phyloP scores from a whole-genome alignment of 1,140 invertebrate species.

The Probaryconus sp. region DNA sequence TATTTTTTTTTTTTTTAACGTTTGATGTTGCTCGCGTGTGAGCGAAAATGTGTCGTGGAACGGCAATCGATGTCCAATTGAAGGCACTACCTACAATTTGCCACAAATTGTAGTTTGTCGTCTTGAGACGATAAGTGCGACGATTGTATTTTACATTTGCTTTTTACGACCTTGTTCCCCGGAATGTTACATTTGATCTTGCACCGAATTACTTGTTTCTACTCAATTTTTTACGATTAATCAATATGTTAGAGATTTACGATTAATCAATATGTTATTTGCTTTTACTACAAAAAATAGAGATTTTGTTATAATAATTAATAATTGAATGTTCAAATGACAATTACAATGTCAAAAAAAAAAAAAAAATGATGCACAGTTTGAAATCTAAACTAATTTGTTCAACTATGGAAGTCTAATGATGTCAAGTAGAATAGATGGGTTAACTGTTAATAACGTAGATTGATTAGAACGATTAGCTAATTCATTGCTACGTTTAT shows the following conservation, averaged over 20 bases:
- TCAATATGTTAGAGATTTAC: slow-evolving; percentile 4
- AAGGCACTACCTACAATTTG: slow-evolving; percentile 14
- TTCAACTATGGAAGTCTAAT: slow-evolving; percentile 6
- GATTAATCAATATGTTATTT: slow-evolving; percentile 4
- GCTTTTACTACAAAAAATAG: no score
- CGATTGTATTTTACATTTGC: slow-evolving; percentile 20
- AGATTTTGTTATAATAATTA: no score
- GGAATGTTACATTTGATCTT: slow-evolving; percentile 18
- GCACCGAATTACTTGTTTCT: slow-evolving; percentile 20
- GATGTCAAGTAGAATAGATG: not conserved
- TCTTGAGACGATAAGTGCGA: slow-evolving; percentile 9
- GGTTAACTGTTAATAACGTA: slow-evolving; percentile 20
- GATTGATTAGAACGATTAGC: slow-evolving; percentile 34
- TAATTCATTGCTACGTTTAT: slow-evolving; percentile 41
- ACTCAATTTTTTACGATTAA: not conserved
- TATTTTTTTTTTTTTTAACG: no score
- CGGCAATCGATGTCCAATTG: slow-evolving; percentile 43
- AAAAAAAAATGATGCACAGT: no score
- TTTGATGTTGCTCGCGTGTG: slow-evolving; percentile 44
- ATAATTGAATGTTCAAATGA: no score
- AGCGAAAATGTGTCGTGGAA: slow-evolving; percentile 42
- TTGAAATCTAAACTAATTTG: no score
- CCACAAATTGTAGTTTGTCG: slow-evolving; percentile 17
- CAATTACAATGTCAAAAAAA: no score
- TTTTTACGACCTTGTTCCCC: slow-evolving; percentile 18